These are phyloP conservation scores for Chiroxiphia lanceolata DNA, from an alignment of 2,797 vertebrate genomes.

Conservation along the genomic window DNA sequence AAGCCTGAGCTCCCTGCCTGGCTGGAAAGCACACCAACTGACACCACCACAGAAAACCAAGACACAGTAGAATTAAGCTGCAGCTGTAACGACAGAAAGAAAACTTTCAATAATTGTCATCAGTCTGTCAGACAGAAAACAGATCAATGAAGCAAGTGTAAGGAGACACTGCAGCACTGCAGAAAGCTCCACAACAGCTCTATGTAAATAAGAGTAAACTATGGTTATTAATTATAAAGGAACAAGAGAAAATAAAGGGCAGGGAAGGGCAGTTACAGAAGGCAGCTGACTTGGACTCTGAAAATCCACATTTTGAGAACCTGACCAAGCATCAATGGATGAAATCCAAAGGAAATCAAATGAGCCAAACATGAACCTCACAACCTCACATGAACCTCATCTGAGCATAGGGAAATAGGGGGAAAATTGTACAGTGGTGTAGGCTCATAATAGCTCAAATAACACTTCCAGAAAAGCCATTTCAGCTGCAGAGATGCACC, in stretches of 20 bases:
- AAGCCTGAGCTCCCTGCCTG: background rate
- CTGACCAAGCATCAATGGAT: background rate
- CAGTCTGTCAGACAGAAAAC: background rate
- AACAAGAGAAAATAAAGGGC: background rate
- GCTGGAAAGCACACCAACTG: background rate
- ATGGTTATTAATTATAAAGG: background rate
- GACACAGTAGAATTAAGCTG: background rate
- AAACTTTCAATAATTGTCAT: background rate
- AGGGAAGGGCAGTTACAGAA: background rate
- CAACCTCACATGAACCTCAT: background rate
- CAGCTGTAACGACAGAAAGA: background rate
- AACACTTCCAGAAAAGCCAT: background rate
- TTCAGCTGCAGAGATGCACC: background rate
- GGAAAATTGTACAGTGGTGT: rapidly evolving
- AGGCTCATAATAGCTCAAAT: background rate
- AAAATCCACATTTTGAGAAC: background rate
- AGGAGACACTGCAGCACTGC: background rate
- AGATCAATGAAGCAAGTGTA: background rate
- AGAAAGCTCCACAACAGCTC: background rate
- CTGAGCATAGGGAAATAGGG: background rate
- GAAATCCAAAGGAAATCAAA: background rate
- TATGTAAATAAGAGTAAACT: background rate
- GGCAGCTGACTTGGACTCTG: background rate
- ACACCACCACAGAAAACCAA: background rate
- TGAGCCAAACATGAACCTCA: background rate